Evolutionary conservation across 2,797 vertebrate genomes (phyloP).

Genomic region (Girardinus metallicus): DNA sequence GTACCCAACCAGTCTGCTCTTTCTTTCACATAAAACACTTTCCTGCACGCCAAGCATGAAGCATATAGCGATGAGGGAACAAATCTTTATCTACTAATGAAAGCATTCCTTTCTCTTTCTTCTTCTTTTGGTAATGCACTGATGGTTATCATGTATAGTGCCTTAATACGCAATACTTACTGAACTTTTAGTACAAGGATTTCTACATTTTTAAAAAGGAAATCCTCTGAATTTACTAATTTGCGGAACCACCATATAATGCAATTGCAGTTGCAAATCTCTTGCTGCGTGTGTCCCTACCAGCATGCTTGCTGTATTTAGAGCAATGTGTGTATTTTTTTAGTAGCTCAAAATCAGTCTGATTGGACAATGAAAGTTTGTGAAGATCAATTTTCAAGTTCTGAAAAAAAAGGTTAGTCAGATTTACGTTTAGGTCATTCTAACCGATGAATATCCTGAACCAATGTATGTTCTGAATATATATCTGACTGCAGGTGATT

Average conservation of each 20-base stretch:
- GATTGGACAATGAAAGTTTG: background rate
- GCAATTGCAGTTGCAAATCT: background rate
- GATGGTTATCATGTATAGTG: background rate
- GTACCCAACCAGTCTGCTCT: slow-evolving; percentile 10
- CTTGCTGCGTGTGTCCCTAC: background rate
- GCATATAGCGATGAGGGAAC: background rate
- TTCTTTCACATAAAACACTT: background rate
- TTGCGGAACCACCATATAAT: background rate
- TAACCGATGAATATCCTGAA: background rate
- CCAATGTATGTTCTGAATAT: too few species aligned
- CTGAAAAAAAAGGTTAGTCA: background rate
- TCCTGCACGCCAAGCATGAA: slow-evolving; percentile 17
- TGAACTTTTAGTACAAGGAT: background rate
- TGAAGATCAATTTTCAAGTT: background rate
- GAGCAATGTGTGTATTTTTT: background rate
- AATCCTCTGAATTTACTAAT: background rate
- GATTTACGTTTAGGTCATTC: background rate
- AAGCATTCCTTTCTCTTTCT: slow-evolving; percentile 20
- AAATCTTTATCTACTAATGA: slow-evolving; percentile 23
- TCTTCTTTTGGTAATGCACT: background rate
- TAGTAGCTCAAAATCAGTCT: background rate
- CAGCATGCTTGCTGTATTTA: background rate
- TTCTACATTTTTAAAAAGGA: background rate
- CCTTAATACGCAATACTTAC: background rate
- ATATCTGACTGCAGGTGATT: too few species aligned